Percentiles rank a stretch among this genome's conserved stretches.
phyloP scores from a whole-genome alignment of 1,140 invertebrate species.

The Penaeus japonicus region DNA sequence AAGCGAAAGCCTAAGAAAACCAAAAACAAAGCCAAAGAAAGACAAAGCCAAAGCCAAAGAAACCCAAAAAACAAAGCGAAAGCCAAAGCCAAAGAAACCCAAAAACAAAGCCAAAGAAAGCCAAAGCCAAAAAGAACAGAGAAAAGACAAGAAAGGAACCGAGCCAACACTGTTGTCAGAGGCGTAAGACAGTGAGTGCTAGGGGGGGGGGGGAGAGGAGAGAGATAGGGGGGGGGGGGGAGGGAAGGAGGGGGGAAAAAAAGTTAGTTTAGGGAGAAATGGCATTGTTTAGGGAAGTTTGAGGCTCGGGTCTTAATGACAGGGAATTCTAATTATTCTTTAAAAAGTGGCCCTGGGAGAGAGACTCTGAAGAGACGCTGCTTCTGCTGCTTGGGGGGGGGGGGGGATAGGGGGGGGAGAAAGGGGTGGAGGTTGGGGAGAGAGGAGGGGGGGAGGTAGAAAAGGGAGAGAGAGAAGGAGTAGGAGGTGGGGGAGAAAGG shows the following conservation, averaged over 20 bases:
- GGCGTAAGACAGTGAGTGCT: neutral
- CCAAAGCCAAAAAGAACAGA: neutral
- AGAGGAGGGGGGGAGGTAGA: neutral
- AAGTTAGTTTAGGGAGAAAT: conserved; percentile 25
- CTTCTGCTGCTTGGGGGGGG: neutral
- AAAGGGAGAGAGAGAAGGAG: neutral
- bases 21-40: neutral
- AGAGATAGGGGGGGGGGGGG: neutral
- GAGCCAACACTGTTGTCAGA: neutral
- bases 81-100: neutral
- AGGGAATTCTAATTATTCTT: conserved; percentile 54
- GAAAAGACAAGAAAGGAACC: neutral
- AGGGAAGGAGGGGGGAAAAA: neutral
- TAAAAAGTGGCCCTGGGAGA: conserved; percentile 40
- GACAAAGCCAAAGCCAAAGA: neutral
- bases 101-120: no score
- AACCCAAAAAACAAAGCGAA: neutral
- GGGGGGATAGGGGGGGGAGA: neutral
- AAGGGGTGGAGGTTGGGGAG: neutral
- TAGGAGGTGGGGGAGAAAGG: neutral
- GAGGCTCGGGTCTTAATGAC: conserved; percentile 44
- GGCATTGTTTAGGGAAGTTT: conserved; percentile 53
- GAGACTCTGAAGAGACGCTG: neutral
- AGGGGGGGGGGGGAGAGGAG: neutral
- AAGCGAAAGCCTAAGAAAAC: no score